Evolutionary conservation across 2,888 invertebrate genomes (phyloP).

Genomic region (Cacoxenus indagator): DNA sequence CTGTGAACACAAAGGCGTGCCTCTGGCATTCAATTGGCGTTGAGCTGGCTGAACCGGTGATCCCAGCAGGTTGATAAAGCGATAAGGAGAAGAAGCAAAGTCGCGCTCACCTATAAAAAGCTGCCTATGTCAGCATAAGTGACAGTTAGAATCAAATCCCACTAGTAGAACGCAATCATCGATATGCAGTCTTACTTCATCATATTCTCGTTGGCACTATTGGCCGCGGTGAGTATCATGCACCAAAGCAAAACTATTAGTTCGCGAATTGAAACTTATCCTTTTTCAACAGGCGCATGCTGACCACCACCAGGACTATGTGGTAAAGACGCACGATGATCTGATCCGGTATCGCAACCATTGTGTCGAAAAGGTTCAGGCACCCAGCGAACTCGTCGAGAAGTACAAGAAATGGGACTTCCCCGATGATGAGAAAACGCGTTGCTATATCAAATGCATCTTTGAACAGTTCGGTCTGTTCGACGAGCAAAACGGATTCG

Average conservation of each 20-base stretch:
- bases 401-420: slow-evolving; percentile 67
- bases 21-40: neutral
- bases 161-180: neutral
- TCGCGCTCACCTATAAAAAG: slow-evolving; percentile 28
- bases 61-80: slow-evolving; percentile 7
- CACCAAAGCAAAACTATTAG: neutral
- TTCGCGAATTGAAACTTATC: neutral
- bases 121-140: slow-evolving; percentile 3
- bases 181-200: slow-evolving; percentile 46
- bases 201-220: slow-evolving; percentile 36
- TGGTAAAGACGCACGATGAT: slow-evolving; percentile 66
- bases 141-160: slow-evolving; percentile 31
- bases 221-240: slow-evolving; percentile 38
- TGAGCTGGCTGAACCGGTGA: neutral
- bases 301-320: slow-evolving; percentile 47
- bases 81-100: slow-evolving; percentile 28
- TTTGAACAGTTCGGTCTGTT: slow-evolving; percentile 67
- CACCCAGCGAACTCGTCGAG: slow-evolving; percentile 57
- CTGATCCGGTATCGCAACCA: slow-evolving; percentile 54
- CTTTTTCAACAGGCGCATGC: slow-evolving; percentile 41
- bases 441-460: slow-evolving; percentile 67
- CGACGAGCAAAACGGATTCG: slow-evolving; percentile 61
- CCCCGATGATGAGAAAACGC: slow-evolving; percentile 63
- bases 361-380: slow-evolving; percentile 54
- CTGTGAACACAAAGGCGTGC: slow-evolving; percentile 4